These are phyloP conservation scores for Macquaria australasica DNA, from an alignment of 2,113 vertebrate genomes.

Conservation along the genomic window DNA sequence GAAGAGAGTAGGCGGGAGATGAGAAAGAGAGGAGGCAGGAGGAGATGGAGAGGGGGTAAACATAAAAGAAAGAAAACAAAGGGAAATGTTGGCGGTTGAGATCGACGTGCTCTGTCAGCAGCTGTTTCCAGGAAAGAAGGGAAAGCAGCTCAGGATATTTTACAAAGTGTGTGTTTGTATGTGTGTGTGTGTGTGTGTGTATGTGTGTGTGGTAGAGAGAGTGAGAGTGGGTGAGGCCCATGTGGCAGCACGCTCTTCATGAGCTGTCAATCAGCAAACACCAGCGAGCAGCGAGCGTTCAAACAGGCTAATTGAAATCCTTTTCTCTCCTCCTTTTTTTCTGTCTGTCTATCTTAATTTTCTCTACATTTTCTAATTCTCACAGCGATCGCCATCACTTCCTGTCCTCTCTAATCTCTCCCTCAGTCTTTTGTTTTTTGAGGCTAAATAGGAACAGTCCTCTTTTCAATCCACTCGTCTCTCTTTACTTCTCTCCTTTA, in stretches of 20 bases:
- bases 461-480: neutral
- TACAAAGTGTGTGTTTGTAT: neutral
- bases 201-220: conserved; percentile 1
- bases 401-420: neutral
- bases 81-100: conserved; percentile 11
- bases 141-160: conserved; percentile 17
- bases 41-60: neutral
- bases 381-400: neutral
- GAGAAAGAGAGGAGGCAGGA: neutral
- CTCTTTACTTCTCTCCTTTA: neutral
- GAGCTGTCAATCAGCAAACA: conserved; percentile 60
- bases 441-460: neutral
- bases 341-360: neutral
- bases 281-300: conserved; percentile 23
- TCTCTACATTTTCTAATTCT: conserved; percentile 3
- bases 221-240: conserved; percentile 47
- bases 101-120: conserved; percentile 40
- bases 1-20: neutral
- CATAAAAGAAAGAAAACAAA: conserved; percentile 39
- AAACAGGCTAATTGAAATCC: conserved; percentile 54
- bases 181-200: conserved; percentile 19
- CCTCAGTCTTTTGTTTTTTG: neutral
- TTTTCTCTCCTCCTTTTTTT: conserved; percentile 3
- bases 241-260: conserved; percentile 49
- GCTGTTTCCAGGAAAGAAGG: conserved; percentile 28